Evolutionary conservation across 2,888 invertebrate species (phyloP), one percentile per base, ranked within the genome.

Genomic region (Ptychoptera contaminata): DNA sequence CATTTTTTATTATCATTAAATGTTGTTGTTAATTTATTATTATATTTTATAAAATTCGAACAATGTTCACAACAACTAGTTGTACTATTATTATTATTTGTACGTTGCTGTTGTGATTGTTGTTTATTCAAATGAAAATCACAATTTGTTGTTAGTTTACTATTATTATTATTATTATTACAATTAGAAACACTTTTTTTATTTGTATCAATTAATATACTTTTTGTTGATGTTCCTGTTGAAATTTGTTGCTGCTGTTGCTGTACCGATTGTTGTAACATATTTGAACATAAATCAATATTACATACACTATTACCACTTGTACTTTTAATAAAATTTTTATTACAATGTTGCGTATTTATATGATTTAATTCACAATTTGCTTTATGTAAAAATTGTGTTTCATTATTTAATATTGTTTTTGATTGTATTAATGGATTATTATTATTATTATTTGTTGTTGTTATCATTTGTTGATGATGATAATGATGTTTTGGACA

Each of bases 161-260:
- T n/a, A n/a, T n/a, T n/a, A n/a, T n/a, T n/a, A n/a, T 23, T 23
- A 23, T 23, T 23, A 23, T 23, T 23, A 23, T 23, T 23, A 23
- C 23, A 23, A 23, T 23, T 23, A 23, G 23, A 23, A 23, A 23
- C 23, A 23, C 23, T 23, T 23, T 23, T 23, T 23, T 23, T 23
- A 23, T 23, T 23, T 23, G 23, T 23, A 23, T 23, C 23, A 7
- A 23, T 23, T 23, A 23, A 23, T 23, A 23, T 23, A 23, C 23
- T 23, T 23, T 23, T 23, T 5, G 3, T 23, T 40, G 36, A 12
- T 36, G 36, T 3, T 12, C 12, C n/a, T n/a, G n/a, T n/a, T n/a
- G n/a, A n/a, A n/a, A n/a, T n/a, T 46, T 10, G 39, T 39, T 8
- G 44, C 16, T 23, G 39, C 50, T 48, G 41, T 51, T 64, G 62